Base-by-base conservation (phyloP, 1,140 invertebrate genomes). In the Rhyacophila brunnea region DNA sequence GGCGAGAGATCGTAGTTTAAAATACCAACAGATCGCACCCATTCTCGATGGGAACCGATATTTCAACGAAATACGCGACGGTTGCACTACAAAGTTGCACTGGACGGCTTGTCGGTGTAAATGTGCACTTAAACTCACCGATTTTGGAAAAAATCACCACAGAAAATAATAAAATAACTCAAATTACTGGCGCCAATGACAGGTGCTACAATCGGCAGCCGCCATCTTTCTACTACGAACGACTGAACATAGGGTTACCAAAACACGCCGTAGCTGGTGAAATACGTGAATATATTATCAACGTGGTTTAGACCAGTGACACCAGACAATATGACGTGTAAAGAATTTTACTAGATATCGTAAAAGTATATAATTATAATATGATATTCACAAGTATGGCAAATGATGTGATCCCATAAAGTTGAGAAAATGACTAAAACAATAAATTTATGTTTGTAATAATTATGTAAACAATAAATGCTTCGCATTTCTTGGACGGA, bases 161-260 rank as follows among this genome's bases (percentile, higher is more conserved):
- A 40, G n/a, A 11, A 15, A 13, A 13, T 40, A 15, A 40, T n/a
- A 15, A 13, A 40, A 40, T 15, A 40, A 40, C n/a, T 40, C 38
- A 40, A 40, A 40, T 40, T 40, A 40, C 38, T 3, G 14, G 14
- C 43, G 43, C 14, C 43, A 20, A 45, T 45, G 43, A 45, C 43
- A 45, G 43, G 10, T 45, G 43, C 14, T 15, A 17, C 18, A 17
- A 15, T 17, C 13, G 17, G 9, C 14, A 17, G 15, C 43, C 14
- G 43, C 43, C 43, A 45, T 45, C 23, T 15, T 45, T 45, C 10
- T 15, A 15, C 43, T 11, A 20, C 2, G 5, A 45, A n/a, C 5
- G 5, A 17, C 13, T 15, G 17, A 17, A 6, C 38, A 13, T 13
- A n/a, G 18, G 43, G n/a, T 15, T 45, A 15, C 43, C n/a, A 15